phyloP scores from a whole-genome alignment of 1,140 invertebrate species.

The Papilio aristodemus region DNA sequence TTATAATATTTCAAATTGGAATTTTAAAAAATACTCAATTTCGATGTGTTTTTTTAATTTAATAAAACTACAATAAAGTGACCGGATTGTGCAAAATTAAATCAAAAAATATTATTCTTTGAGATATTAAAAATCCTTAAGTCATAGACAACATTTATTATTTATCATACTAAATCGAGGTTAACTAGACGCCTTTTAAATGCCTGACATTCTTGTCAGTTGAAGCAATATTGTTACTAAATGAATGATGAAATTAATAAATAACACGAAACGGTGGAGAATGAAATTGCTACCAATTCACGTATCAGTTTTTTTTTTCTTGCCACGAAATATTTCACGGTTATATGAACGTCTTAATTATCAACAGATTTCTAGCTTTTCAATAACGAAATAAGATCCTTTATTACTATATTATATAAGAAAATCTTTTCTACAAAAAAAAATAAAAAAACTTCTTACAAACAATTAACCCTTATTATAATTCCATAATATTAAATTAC shows the following conservation, averaged over 20 bases:
- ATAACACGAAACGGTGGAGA: slow-evolving; percentile 21
- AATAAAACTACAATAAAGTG: no score
- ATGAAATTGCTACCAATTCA: background rate
- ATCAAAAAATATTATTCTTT: slow-evolving; percentile 1
- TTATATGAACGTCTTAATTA: background rate
- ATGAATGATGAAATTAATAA: slow-evolving; percentile 30
- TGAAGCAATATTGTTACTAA: slow-evolving; percentile 30
- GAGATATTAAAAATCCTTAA: slow-evolving; percentile 1
- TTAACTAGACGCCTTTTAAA: slow-evolving; percentile 41
- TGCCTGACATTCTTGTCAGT: slow-evolving; percentile 35
- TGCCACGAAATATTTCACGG: slow-evolving; percentile 16
- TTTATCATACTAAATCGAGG: slow-evolving; percentile 51
- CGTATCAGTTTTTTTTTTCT: background rate
- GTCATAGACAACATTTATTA: slow-evolving; percentile 49
- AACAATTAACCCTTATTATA: no score
- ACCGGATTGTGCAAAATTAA: background rate
- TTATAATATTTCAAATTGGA: no score
- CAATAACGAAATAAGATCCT: background rate
- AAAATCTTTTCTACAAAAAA: no score
- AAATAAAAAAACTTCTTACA: no score
- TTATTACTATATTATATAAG: no score
- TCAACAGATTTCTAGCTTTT: background rate
- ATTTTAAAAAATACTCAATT: no score
- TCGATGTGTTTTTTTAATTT: no score
- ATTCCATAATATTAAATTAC: no score